A percentile compares a stretch with the other conserved stretches of the same genome.
Conservation (phyloP, 2,888 invertebrate species). For the Himalopsyche kuldschensis region DNA sequence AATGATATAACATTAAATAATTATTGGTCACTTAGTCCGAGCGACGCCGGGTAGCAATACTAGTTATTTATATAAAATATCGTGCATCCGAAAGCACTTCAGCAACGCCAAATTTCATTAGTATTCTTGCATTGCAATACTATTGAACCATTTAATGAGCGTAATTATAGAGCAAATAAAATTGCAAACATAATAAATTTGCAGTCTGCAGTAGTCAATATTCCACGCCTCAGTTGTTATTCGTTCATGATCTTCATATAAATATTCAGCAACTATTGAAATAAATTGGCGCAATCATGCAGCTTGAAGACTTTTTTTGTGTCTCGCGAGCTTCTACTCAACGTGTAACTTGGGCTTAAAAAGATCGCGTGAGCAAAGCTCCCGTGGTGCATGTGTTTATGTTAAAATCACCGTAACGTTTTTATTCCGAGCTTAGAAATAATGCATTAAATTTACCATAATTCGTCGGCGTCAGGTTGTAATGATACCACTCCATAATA, state of each 20-base stretch:
- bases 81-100: no score
- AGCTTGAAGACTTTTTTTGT: background rate
- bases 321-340: background rate
- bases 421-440: slow-evolving; percentile 2
- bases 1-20: no score
- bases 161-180: no score
- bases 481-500: background rate
- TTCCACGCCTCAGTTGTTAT: background rate
- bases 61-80: no score
- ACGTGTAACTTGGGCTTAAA: background rate
- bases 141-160: no score
- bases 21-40: no score
- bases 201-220: no score
- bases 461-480: background rate
- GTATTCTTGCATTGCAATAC: no score
- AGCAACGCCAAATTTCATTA: no score
- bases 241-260: background rate
- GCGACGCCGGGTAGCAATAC: no score
- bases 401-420: slow-evolving; percentile 1
- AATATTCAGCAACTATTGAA: background rate
- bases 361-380: background rate
- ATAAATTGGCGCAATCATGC: slow-evolving; percentile 1
- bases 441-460: background rate
- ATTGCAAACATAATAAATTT: no score
- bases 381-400: background rate